Base-by-base conservation (phyloP, 2,888 invertebrate genomes). In the Lycocerus yunnanus region DNA sequence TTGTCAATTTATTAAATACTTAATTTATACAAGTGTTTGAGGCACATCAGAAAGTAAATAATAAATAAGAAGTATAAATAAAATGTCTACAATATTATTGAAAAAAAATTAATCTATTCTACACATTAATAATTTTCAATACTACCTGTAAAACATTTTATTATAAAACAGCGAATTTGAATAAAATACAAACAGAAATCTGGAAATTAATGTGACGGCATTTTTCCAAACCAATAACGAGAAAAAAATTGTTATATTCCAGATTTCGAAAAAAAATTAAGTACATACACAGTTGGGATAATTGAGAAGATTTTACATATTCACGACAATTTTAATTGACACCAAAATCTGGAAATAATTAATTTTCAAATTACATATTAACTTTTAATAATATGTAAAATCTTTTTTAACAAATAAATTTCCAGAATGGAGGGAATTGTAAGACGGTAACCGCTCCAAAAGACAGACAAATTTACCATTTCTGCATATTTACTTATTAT, bases 11-110 rank as follows among this genome's bases (percentile, higher is more conserved):
- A 81, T 80, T 80, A 82, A 80, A 80, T 81, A 80, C 80, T 79
- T 78, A 68, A 78, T 79, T 77, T 77, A 78, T 82, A 80, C 79
- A 79, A 76, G 80, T 79, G 77, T 81, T 78, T 79, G 77, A 82
- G 81, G 82, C 82, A 82, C 82, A 80, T 82, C 78, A 77, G 81
- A 82, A 82, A 80, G 78, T 79, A 82, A 80, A 78, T 70, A 79
- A 78, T 73, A 77, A 78, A 80, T 76, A 80, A 73, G 75, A 78
- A 74, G 77, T 76, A 79, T 76, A 79, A 80, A 79, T 78, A 78
- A 78, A 77, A 76, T 43, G 59, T 68, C 58, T 71, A 71, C 66
- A 61, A 66, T 43, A 43, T 71, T 21, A 43, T 71, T 70, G 69
- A 21, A 69, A 71, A 58, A 72, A 71, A 76, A 60, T 76, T 68